Evolutionary conservation across 2,888 invertebrate species (phyloP).

Genomic region (Andrena fulva): DNA sequence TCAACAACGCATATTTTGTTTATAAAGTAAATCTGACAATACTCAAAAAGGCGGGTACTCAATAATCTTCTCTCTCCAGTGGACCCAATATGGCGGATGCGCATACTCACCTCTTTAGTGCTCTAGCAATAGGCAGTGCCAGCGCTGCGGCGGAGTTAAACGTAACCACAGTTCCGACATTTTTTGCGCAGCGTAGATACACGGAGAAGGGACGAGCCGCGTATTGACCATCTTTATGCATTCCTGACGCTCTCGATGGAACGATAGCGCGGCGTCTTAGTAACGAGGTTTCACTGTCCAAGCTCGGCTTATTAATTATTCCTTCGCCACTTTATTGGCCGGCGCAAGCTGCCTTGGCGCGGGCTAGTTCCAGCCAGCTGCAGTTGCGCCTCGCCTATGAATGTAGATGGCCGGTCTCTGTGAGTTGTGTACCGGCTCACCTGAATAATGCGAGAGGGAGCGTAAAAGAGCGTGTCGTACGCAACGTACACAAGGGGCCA

Average conservation of each 20-base stretch:
- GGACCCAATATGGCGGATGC: too few relatives aligned
- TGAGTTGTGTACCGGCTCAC: conserved; percentile 8
- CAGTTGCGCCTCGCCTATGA: conserved; percentile 21
- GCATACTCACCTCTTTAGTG: too few relatives aligned
- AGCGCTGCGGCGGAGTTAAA: too few relatives aligned
- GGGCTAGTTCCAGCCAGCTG: conserved; percentile 15
- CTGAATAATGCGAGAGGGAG: conserved; percentile 42
- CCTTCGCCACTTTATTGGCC: conserved; percentile 61
- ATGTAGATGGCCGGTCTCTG: conserved; percentile 31
- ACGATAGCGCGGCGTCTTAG: neutral
- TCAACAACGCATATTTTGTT: too few relatives aligned
- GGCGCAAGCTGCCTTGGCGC: conserved; percentile 34
- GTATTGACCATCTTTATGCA: neutral
- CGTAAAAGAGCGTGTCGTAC: conserved; percentile 41
- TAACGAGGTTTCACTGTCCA: conserved; percentile 7
- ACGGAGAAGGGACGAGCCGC: too few relatives aligned
- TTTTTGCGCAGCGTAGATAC: too few relatives aligned
- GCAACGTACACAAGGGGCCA: conserved; percentile 26
- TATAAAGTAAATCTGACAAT: too few relatives aligned
- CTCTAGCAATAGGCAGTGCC: too few relatives aligned
- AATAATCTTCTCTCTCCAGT: too few relatives aligned
- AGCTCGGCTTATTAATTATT: conserved; percentile 65
- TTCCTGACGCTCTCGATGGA: neutral
- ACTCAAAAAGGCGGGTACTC: too few relatives aligned
- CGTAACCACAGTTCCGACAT: too few relatives aligned